These are phyloP conservation scores for Pantherophis vulpinus DNA, from an alignment of 2,797 vertebrate genomes.

Conservation along the genomic window DNA sequence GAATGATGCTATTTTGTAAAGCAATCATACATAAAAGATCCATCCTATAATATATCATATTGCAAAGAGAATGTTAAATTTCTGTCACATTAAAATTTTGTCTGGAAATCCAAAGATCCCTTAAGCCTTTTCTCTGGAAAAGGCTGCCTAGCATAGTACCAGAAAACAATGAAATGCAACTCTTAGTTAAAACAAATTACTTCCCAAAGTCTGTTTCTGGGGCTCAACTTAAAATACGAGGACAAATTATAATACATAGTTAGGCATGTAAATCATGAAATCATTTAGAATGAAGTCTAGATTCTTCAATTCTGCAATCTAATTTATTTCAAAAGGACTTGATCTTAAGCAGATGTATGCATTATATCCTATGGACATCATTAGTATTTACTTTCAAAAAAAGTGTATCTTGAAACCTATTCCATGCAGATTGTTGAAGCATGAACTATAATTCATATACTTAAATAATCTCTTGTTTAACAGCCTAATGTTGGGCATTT, in stretches of 20 bases:
- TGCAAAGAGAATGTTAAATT: constrained; percentile 23
- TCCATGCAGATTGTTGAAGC: not conserved
- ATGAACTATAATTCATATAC: not conserved
- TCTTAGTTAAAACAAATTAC: not conserved
- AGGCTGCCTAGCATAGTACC: not conserved
- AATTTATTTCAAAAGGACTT: not conserved
- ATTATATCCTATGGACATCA: not conserved
- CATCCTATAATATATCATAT: constrained; percentile 36
- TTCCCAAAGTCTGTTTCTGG: not conserved
- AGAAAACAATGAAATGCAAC: not conserved
- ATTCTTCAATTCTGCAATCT: not conserved
- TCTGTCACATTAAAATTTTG: constrained; percentile 41
- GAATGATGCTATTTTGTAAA: constrained; percentile 1
- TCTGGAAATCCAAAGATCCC: not conserved
- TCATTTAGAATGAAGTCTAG: not conserved
- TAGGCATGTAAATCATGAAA: not conserved
- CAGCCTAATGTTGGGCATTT: not conserved
- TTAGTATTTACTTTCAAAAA: not conserved
- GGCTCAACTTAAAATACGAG: not conserved
- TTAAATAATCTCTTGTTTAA: not conserved
- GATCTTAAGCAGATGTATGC: not conserved
- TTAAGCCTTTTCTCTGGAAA: not conserved
- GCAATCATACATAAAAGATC: constrained; percentile 48
- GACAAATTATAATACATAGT: not conserved
- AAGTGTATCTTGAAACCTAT: not conserved